Evolutionary conservation across 1,140 invertebrate species (phyloP), one percentile per base, ranked within the genome.

Genomic region (Drosophila sechellia): DNA sequence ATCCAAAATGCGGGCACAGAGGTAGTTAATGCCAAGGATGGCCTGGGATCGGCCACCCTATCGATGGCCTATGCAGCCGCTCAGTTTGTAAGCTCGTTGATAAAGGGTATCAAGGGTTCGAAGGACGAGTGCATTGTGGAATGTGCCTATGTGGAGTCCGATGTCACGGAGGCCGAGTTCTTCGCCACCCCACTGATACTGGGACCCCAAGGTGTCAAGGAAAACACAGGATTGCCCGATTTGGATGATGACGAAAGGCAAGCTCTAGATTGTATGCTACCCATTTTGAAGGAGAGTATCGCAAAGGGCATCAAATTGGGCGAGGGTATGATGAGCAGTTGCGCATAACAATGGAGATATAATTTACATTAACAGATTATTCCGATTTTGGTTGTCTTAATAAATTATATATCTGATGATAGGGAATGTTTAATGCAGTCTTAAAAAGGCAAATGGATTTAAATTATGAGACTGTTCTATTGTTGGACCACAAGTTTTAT

Each of bases 1-100:
- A 98, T 99, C 77, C 96, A 97, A 93, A 98, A 99, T 92, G 99
- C 98, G 58, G 98, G 98, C 73, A 99, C 98, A 43, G 98, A 99
- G 93, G 98, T 99, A 35, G 98, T 99, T 5, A 98, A 99, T 92
- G 98, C 98, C 10, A 99, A 99, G 93, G 97, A 97, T 71, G 98
- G 98, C 70, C 96, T 96, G 48, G 98, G 98, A 25, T 99, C 98
- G 4, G 98, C 98, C 5, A 99, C 98, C 1, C 93, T 99, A 4
- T 99, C 98, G 0, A 99, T 99, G 99, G 98, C 98, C 0, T 98
- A 95, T 93, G 98, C 99, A 42, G 98, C 97, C 20, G 97, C 97
- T 3, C 93, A 96, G 59, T 99, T 99, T 92, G 95, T 96, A 13
- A 93, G 95, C 77, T 95, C 96, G 1, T 91, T 98, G 52, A 94